A percentile compares a stretch with the other conserved stretches of the same genome.
phyloP scores from a whole-genome alignment of 2,113 vertebrate genomes.

The Lethenteron camtschaticum region DNA sequence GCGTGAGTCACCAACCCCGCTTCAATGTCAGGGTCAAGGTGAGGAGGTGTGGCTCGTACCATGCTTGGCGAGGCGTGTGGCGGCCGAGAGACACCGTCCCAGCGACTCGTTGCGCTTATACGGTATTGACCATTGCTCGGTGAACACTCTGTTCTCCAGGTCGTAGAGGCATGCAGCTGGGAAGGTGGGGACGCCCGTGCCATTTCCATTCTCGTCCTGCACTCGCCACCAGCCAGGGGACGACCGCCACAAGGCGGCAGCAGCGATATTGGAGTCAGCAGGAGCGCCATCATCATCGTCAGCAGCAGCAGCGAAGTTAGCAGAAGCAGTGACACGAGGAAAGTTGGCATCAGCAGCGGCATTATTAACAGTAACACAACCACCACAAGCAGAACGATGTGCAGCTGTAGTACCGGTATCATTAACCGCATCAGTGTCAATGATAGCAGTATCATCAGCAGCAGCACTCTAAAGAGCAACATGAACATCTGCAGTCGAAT shows the following conservation, averaged over 20 bases:
- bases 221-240: slow-evolving; percentile 22
- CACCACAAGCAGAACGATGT: too few relatives aligned
- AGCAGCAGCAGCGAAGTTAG: background rate
- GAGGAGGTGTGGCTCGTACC: slow-evolving; percentile 29
- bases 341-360: too few relatives aligned
- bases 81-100: slow-evolving; percentile 83
- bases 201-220: slow-evolving; percentile 94
- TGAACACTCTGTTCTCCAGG: slow-evolving; percentile 85
- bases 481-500: too few relatives aligned
- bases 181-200: slow-evolving; percentile 72
- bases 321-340: background rate
- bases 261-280: background rate
- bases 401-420: too few relatives aligned
- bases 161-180: slow-evolving; percentile 95
- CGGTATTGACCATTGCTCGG: slow-evolving; percentile 97
- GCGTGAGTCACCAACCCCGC: too few relatives aligned
- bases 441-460: too few relatives aligned
- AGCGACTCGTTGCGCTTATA: slow-evolving; percentile 91
- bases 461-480: too few relatives aligned
- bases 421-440: too few relatives aligned
- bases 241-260: slow-evolving; percentile 11
- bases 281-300: background rate
- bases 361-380: too few relatives aligned
- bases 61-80: slow-evolving; percentile 65
- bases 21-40: too few relatives aligned